phyloP scores from a whole-genome alignment of 1,140 invertebrate species.

The Phocides pigmalion region DNA sequence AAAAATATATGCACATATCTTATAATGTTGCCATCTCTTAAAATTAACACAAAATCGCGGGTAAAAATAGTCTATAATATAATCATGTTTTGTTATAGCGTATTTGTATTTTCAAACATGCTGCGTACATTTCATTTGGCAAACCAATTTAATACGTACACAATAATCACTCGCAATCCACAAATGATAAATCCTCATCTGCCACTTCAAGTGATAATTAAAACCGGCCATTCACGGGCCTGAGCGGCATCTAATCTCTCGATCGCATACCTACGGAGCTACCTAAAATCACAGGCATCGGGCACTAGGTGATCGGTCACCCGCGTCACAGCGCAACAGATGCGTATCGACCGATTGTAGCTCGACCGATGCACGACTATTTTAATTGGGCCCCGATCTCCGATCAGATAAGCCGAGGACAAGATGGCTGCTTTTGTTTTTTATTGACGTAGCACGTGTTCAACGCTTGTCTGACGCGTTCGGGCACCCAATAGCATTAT shows the following conservation, averaged over 20 bases:
- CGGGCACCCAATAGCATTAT: constrained; percentile 28
- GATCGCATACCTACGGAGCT: constrained; percentile 38
- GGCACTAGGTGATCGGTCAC: constrained; percentile 74
- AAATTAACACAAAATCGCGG: no score
- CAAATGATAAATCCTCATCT: constrained; percentile 19
- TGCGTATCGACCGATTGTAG: constrained; percentile 76
- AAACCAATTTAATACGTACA: neutral
- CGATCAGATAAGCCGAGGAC: constrained; percentile 71
- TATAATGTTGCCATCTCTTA: no score
- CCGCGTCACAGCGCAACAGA: constrained; percentile 68
- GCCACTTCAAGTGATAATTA: constrained; percentile 32
- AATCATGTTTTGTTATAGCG: no score
- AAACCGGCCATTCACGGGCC: constrained; percentile 32
- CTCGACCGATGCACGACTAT: constrained; percentile 80
- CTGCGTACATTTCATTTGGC: neutral
- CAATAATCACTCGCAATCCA: neutral
- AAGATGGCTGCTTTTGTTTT: constrained; percentile 74
- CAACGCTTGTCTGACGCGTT: constrained; percentile 55
- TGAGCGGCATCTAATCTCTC: constrained; percentile 20
- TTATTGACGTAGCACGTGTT: constrained; percentile 67
- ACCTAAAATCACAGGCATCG: constrained; percentile 48
- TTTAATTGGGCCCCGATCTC: constrained; percentile 80
- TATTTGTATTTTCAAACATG: no score
- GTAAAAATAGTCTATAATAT: no score
- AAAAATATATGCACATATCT: no score